Base-by-base conservation (phyloP, 2,113 vertebrate genomes). In the Erythrocebus patas region DNA sequence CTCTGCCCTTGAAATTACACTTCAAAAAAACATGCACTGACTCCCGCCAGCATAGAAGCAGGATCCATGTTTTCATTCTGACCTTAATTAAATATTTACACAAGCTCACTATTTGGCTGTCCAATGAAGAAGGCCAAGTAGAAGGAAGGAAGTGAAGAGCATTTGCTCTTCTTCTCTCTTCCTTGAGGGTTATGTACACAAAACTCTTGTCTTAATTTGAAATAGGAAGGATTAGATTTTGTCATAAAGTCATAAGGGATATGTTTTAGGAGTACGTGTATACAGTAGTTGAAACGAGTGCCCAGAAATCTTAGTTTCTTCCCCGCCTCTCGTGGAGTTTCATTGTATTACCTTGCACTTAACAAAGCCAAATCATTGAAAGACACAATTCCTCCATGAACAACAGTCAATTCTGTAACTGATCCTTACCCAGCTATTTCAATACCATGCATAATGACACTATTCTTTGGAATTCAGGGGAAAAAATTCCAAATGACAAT, bases 331-430 rank as follows among this genome's bases (percentile, higher is more conserved):
- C 10, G n/a, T 48, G 22, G 32, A 75, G 6, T 82, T 17, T 93
- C 4, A 4, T 45, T 68, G 32, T 11, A 52, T 91, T 72, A 79
- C 50, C 48, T 97, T 64, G 30, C 10, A 45, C 43, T 85, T 61
- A 8, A 40, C 30, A 82, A 81, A 94, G 64, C 20, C 13, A 35
- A 72, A 84, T 96, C 83, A 55, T 35, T 92, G 70, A 70, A 57
- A 66, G n/a, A 79, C 96, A 38, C 45, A 96, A 9, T 55, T 61
- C n/a, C 96, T 87, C 76, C 48, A 61, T 91, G 93, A 87, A 27
- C 87, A 92, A 52, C 78, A 96, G 93, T 98, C 40, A 97, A 80
- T 97, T 97, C 92, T 91, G 72, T 93, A 82, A 97, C 57, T 97
- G 80, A 88, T 94, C 93, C 92, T 92, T 68, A 95, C 93, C 96